Base-by-base conservation (phyloP, 1,140 invertebrate species). In the Myzus persicae region DNA sequence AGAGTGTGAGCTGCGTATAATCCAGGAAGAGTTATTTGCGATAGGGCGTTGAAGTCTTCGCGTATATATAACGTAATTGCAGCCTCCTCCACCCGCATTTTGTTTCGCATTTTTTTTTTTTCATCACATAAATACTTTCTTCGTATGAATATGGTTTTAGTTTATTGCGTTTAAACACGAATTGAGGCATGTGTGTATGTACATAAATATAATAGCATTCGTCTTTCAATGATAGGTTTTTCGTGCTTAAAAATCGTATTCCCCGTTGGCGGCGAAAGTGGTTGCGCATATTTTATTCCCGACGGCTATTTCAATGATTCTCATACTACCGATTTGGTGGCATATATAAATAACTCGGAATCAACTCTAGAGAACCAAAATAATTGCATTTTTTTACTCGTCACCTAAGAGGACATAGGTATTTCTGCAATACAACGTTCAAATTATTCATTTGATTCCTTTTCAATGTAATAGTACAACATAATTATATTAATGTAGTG, bases 241-340 rank as follows among this genome's bases (percentile, higher is more conserved):
- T 89, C 46, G 87, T 51, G 22, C 48, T 51, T 44, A 26, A 89
- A 89, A 89, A 88, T 31, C 26, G 84, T 48, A 88, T 40, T 2
- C 48, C 88, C 88, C 88, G 88, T 81, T 11, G 91, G 91, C 91
- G 76, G 91, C 67, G 91, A 92, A 92, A 92, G 91, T 92, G 42
- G 76, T 92, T 40, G 91, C n/a, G 42, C 90, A 22, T 44, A 38
- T 51, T 51, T 24, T 24, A 51, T 51, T 38, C 36, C 87, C 87
- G 46, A 20, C 7, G 85, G 85, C 85, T 88, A 88, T 76, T 76
- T 76, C n/a, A 42, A 85, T 42, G 38, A 26, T 44, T 31, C 26
- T 44, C 11, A 85, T 85, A 82, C 14, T 38, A 84, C 1, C 18
- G 26, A 44, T 85, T 44, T 2, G n/a, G 7, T 22, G n/a, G 31